Conservation (phyloP, 2,113 vertebrate genomes). For the Rhea pennata region DNA sequence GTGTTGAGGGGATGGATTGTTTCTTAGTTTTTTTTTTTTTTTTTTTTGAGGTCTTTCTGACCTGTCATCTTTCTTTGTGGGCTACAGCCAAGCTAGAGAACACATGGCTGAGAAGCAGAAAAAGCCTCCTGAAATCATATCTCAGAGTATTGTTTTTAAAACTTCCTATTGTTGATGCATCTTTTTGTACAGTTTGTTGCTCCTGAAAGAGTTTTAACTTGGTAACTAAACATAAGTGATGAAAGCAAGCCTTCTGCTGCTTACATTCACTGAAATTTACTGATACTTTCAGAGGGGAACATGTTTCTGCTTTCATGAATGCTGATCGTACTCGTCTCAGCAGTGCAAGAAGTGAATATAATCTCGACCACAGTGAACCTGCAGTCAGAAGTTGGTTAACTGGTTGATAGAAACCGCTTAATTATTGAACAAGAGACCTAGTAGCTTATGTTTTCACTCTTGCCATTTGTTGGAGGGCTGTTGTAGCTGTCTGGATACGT, state of each 20-base stretch:
- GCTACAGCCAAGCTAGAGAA: accelerated
- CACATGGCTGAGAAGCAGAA: not conserved
- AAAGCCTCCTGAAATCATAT: not conserved
- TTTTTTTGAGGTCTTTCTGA: not conserved
- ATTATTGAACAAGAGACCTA: not conserved
- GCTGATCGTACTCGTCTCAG: not conserved
- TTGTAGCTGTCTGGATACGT: not conserved
- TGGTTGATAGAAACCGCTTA: not conserved
- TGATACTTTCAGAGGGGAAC: not conserved
- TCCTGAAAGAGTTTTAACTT: not conserved
- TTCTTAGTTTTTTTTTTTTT: not conserved
- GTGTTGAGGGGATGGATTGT: not conserved
- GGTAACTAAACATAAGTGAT: not conserved
- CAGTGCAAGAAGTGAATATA: not conserved
- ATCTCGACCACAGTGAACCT: accelerated
- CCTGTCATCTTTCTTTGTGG: not conserved
- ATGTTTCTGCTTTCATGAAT: not conserved
- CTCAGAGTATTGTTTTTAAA: not conserved
- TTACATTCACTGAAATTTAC: accelerated
- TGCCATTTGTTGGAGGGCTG: not conserved
- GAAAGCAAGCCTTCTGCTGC: not conserved
- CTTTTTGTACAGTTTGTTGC: not conserved
- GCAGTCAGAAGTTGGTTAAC: not conserved
- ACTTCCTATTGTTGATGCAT: not conserved
- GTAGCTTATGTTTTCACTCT: not conserved